Conservation (phyloP, 2,113 vertebrate genomes). For the Rhinopomastus cyanomelas region DNA sequence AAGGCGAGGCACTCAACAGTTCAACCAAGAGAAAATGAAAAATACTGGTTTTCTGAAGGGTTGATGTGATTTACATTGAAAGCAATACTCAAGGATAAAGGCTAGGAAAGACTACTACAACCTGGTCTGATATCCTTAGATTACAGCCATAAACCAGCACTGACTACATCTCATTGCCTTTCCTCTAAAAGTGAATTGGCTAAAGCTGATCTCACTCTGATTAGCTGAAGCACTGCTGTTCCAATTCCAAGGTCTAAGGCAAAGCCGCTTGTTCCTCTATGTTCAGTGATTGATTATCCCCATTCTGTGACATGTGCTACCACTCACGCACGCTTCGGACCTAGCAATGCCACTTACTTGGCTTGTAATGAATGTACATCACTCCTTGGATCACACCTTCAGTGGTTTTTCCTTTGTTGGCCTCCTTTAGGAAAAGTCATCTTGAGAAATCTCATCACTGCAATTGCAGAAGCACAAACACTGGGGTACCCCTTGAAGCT, state of each 20-base stretch:
- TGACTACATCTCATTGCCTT: background rate
- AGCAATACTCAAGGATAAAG: background rate
- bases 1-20: background rate
- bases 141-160: background rate
- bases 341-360: background rate
- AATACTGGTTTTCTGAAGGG: background rate
- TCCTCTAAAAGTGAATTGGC: background rate
- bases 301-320: background rate
- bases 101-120: background rate
- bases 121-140: background rate
- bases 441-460: background rate
- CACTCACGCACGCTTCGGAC: background rate
- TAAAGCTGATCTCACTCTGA: background rate
- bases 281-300: background rate
- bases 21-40: constrained; percentile 5
- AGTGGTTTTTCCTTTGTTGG: background rate
- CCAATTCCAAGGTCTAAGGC: background rate
- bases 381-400: background rate
- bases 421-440: background rate
- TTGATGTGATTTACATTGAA: background rate
- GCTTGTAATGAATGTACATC: background rate
- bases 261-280: background rate
- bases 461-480: background rate
- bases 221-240: background rate
- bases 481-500: background rate